Base-by-base conservation (phyloP, 2,797 vertebrate genomes). In the Pangasius sanitwongsei region DNA sequence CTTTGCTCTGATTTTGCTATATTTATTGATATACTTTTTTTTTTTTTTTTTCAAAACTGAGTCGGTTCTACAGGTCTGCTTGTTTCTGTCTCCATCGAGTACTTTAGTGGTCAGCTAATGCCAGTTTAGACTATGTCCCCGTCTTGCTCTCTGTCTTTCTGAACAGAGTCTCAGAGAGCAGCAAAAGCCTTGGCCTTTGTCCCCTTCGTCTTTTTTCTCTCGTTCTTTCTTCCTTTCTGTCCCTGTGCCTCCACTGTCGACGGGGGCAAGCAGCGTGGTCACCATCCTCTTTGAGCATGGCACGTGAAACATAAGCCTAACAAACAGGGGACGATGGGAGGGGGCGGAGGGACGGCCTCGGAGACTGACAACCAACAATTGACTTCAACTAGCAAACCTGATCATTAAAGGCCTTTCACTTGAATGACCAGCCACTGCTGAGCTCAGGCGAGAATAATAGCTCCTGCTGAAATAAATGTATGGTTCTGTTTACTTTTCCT, bases 341-440 rank as follows among this genome's bases (percentile, higher is more conserved):
- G 89, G 91, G 92, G 89, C 91, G 70, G 59, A 90, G 91, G 90
- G 90, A 93, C 89, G 92, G 94, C 92, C 94, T 94, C 93, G 9
- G 70, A 95, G 95, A 96, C 94, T 95, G 95, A 96, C 95, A 96
- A 95, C 95, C 95, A 95, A 94, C 95, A 95, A 96, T 95, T 96
- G 94, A 95, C 94, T 94, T 93, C 94, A 94, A 93, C 94, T 94
- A 94, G 93, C 95, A 92, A 93, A 91, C 94, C 94, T 95, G 94
- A 95, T 96, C 95, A 95, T 96, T 95, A 95, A 95, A 94, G 95
- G 93, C 95, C 94, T 95, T 96, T 96, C 94, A 95, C 95, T 95
- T 95, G 93, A 94, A 94, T 95, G 94, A 94, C 94, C 95, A 93
- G 94, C 94, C 94, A 95, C 93, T 91, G 92, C 93, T 93, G 91